Conservation (phyloP, 1,140 invertebrate genomes). For the Callitettix versicolor region DNA sequence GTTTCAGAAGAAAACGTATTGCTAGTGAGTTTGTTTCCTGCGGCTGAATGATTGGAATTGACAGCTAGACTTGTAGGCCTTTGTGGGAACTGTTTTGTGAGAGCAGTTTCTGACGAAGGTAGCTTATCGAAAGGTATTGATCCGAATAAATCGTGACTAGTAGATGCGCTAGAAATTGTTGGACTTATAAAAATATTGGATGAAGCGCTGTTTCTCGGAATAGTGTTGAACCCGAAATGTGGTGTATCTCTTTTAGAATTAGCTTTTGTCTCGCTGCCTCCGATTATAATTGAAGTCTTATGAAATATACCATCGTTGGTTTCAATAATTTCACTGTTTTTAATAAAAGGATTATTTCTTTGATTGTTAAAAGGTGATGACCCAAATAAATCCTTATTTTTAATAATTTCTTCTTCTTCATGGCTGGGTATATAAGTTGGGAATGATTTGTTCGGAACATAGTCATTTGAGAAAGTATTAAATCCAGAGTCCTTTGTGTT, state of each 20-base stretch:
- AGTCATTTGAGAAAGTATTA: conserved; percentile 5
- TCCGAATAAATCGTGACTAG: conserved; percentile 45
- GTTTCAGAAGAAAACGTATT: conserved; percentile 12
- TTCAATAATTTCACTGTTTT: conserved; percentile 3
- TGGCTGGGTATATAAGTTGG: not conserved
- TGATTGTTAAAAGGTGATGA: conserved; percentile 38
- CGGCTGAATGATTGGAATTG: conserved; percentile 1
- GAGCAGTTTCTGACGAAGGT: conserved; percentile 9
- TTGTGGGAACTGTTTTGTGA: conserved; percentile 21
- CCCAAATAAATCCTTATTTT: conserved; percentile 40
- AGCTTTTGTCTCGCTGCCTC: conserved; percentile 17
- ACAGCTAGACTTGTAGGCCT: conserved; percentile 16
- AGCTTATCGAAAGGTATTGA: conserved; percentile 46
- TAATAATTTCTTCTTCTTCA: not conserved
- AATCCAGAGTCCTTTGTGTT: conserved; percentile 3
- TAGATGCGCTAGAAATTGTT: conserved; percentile 14
- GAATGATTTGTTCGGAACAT: conserved; percentile 4
- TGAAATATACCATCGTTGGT: conserved; percentile 8
- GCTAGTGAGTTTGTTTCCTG: not conserved
- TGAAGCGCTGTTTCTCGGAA: conserved; percentile 10
- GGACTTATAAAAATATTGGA: conserved; percentile 5
- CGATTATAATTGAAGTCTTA: conserved; percentile 11
- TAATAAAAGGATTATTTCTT: conserved; percentile 12
- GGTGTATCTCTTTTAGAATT: conserved; percentile 17
- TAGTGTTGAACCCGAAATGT: conserved; percentile 19